phyloP scores from a whole-genome alignment of 1,140 invertebrate genomes.

The Pseudachorutes palmiensis region DNA sequence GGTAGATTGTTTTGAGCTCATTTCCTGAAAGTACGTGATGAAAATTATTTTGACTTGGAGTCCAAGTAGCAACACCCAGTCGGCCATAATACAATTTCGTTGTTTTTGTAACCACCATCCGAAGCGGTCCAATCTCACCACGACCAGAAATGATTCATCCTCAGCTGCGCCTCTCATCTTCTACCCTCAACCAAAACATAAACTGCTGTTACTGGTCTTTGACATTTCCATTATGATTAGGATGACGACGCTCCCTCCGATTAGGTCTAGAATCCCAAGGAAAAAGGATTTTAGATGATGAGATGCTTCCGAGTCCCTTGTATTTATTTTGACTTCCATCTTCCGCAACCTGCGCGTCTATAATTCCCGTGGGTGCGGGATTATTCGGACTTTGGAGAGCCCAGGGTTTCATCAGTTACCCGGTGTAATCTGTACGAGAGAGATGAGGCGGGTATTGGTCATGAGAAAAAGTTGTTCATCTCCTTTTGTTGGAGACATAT shows the following conservation, averaged over 20 bases:
- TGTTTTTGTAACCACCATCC: background rate
- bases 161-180: background rate
- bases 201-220: slow-evolving; percentile 2
- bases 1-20: slow-evolving; percentile 22
- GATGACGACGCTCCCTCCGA: background rate
- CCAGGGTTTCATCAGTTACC: too few relatives aligned
- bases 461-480: too few relatives aligned
- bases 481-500: too few relatives aligned
- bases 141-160: slow-evolving; percentile 1
- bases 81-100: background rate
- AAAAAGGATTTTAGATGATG: background rate
- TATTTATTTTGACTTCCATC: too few relatives aligned
- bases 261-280: background rate
- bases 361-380: too few relatives aligned
- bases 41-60: slow-evolving; percentile 24
- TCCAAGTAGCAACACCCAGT: background rate
- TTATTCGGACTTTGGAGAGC: too few relatives aligned
- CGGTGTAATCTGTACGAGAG: too few relatives aligned
- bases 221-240: slow-evolving; percentile 2
- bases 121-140: background rate
- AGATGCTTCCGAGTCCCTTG: too few relatives aligned
- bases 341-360: too few relatives aligned
- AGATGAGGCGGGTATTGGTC: too few relatives aligned
- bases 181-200: background rate
- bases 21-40: slow-evolving; percentile 34